Evolutionary conservation across 2,888 invertebrate genomes (phyloP).

Genomic region (Drosophila maculinotata): DNA sequence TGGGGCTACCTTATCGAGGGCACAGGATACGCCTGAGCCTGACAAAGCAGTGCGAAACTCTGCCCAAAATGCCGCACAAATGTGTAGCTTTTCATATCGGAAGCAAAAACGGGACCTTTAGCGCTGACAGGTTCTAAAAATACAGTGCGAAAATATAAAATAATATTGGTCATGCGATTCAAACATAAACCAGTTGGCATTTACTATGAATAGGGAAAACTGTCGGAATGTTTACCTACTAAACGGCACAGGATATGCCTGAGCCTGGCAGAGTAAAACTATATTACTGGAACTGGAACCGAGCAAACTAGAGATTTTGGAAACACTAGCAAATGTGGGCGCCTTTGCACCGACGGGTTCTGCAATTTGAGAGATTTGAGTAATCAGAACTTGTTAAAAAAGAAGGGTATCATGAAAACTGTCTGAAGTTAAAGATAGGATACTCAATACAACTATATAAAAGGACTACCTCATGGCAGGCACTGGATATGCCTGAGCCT

Average conservation of each 20-base stretch:
- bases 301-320: slow-evolving; percentile 87
- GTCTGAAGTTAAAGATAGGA: too few relatives aligned
- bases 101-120: slow-evolving; percentile 84
- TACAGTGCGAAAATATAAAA: neutral
- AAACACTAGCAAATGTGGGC: slow-evolving; percentile 89
- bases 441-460: too few relatives aligned
- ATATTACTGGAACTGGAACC: slow-evolving; percentile 87
- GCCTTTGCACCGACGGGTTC: slow-evolving; percentile 87
- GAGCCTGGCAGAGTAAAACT: slow-evolving; percentile 89
- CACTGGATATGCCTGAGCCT: slow-evolving; percentile 90
- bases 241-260: slow-evolving; percentile 89
- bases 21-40: slow-evolving; percentile 90
- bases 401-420: neutral
- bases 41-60: slow-evolving; percentile 88
- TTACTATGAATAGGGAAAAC: slow-evolving; percentile 79
- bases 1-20: slow-evolving; percentile 89
- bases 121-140: slow-evolving; percentile 87
- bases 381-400: neutral
- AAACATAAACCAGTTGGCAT: slow-evolving; percentile 43
- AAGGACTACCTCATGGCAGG: slow-evolving; percentile 81
- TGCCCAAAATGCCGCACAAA: slow-evolving; percentile 83
- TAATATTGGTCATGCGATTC: neutral
- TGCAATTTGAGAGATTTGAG: slow-evolving; percentile 66
- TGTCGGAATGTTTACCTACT: slow-evolving; percentile 87
- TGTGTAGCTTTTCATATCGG: slow-evolving; percentile 81